These are phyloP conservation scores for Pollenia amentaria DNA, from an alignment of 2,888 invertebrate genomes.

Conservation along the genomic window DNA sequence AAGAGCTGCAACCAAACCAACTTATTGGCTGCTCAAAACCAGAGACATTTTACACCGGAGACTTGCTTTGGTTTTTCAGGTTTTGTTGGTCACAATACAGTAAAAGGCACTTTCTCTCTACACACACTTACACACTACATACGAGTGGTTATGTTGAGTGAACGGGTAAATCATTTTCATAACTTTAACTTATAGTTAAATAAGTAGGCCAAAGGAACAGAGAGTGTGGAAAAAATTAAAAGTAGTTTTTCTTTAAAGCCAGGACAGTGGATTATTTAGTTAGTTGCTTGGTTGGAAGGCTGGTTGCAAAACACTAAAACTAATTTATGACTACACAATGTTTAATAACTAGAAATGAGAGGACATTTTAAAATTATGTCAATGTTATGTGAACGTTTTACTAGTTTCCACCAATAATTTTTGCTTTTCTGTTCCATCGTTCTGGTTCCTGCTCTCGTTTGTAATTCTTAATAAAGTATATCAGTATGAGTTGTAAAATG, in stretches of 20 bases:
- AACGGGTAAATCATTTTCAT: conserved; percentile 32
- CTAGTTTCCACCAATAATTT: conserved; percentile 1
- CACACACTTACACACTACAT: neutral
- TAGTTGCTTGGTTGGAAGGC: neutral
- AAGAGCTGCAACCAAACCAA: neutral
- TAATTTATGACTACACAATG: conserved; percentile 25
- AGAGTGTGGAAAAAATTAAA: neutral
- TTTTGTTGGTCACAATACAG: neutral
- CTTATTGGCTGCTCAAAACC: neutral
- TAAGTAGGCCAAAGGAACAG: conserved; percentile 46
- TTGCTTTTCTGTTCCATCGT: neutral
- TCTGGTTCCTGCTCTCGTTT: neutral
- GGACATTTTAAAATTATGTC: conserved; percentile 38
- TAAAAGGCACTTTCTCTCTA: neutral
- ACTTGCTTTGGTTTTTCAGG: conserved; percentile 25
- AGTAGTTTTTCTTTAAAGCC: neutral
- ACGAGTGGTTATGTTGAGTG: neutral
- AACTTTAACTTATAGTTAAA: conserved; percentile 39
- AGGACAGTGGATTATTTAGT: neutral
- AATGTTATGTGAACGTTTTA: conserved; percentile 12
- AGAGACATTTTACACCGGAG: conserved; percentile 13
- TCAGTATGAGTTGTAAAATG: neutral
- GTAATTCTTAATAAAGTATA: neutral
- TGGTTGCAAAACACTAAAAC: conserved; percentile 30
- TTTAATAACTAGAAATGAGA: conserved; percentile 13